Evolutionary conservation across 2,888 invertebrate genomes (phyloP).

Genomic region (Ferrisia virgata): DNA sequence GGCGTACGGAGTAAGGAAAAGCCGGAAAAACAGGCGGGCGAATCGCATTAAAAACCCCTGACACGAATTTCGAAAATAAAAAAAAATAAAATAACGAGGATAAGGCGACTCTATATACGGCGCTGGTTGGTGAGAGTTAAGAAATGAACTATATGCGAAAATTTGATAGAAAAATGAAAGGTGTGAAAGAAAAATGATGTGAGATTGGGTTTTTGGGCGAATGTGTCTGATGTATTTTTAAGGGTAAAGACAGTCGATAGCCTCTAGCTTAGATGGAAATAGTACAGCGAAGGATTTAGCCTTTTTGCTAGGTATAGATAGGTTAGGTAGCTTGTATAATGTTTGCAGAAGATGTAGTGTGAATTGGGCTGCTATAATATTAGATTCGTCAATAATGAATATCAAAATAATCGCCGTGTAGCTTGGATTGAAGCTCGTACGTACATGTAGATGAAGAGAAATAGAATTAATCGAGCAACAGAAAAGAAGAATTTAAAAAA

Average conservation of each 20-base stretch:
- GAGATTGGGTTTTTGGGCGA: not conserved
- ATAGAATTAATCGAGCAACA: too few relatives aligned
- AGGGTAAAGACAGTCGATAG: not conserved
- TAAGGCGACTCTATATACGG: too few relatives aligned
- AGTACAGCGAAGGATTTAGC: not conserved
- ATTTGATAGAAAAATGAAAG: constrained; percentile 8
- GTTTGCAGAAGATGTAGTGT: too few relatives aligned
- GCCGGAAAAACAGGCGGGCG: not conserved
- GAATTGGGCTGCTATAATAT: too few relatives aligned
- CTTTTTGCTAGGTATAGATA: too few relatives aligned
- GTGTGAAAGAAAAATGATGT: constrained; percentile 31
- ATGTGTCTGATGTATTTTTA: too few relatives aligned
- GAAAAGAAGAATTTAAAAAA: too few relatives aligned
- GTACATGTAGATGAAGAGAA: too few relatives aligned
- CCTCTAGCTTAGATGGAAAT: not conserved
- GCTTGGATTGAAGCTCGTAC: too few relatives aligned
- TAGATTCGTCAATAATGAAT: too few relatives aligned
- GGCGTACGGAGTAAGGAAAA: not conserved
- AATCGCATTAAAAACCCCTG: not conserved
- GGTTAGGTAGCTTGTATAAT: too few relatives aligned
- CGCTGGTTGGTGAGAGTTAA: too few relatives aligned
- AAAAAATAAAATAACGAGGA: not conserved
- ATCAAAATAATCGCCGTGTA: not conserved
- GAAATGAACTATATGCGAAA: not conserved
- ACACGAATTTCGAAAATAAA: not conserved